Evolutionary conservation across 1,140 invertebrate species (phyloP), one percentile per base, ranked within the genome.

Genomic region (Pseudoatta argentina): DNA sequence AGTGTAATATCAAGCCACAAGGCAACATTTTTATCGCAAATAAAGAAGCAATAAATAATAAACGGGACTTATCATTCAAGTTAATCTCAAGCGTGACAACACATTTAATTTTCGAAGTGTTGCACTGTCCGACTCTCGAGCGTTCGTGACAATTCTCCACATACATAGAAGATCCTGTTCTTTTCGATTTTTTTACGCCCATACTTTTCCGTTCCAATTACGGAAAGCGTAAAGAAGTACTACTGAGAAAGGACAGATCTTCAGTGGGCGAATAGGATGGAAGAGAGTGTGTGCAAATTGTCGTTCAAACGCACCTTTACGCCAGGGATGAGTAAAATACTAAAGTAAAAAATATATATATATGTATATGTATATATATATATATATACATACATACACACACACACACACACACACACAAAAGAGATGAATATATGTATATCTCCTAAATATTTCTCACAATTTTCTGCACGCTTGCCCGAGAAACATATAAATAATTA

Each of bases 1-100:
- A 44, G 10, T 44, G 2, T 44, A 44, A 44, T 71, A 57, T 69
- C 30, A 27, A 57, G 78, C 21, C 48, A 16, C 63, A 64, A 34
- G 7, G n/a, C 14, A 53, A 72, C 39, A 44, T 44, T 44, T 44
- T 44, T 44, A 8, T 12, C 10, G 2, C 39, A 44, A 44, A 44
- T 44, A 73, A 83, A 83, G n/a, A 83, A 83, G 79, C 79, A 83
- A 83, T 83, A 83, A 83, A 34, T 83, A 61, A 44, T 51, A 55
- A 69, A 48, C 6, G 14, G 27, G 21, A 14, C 34, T 73, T 73
- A 73, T 18, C 14, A 21, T 48, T 73, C 73, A 82, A 82, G 39
- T 57, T 83, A 30, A 57, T 75, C 27, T 75, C 30, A 61, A 83
- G 34, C 24, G 24, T 39, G 34, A 12, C n/a, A 21, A 59, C 10